Conservation (phyloP, 2,888 invertebrate genomes). For the Netelia fuscicornis region DNA sequence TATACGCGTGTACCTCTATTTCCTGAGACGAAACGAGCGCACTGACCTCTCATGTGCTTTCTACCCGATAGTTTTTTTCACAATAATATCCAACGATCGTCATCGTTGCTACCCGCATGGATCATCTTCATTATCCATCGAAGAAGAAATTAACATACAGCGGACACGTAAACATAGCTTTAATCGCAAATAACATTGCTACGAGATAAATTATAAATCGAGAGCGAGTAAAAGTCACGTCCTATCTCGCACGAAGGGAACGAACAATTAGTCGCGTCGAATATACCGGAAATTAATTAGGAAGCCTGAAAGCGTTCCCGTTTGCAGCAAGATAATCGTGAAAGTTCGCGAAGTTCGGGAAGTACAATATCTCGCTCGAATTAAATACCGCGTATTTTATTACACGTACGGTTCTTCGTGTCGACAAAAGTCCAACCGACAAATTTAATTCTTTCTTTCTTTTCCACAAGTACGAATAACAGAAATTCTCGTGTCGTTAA, state of each 20-base stretch:
- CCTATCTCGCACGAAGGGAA: conserved; percentile 10
- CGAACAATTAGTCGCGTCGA: background rate
- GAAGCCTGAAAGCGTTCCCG: background rate
- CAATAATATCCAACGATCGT: background rate
- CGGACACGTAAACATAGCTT: background rate
- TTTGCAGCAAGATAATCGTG: background rate
- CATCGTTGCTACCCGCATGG: background rate
- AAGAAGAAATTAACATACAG: background rate
- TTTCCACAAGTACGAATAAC: no score
- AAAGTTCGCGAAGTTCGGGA: background rate
- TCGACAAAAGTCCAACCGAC: background rate
- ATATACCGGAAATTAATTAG: conserved; percentile 32
- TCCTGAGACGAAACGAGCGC: conserved; percentile 27
- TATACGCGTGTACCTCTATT: background rate
- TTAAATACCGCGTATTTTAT: background rate
- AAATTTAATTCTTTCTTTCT: no score
- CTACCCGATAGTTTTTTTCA: conserved; percentile 53
- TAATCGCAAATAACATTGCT: background rate
- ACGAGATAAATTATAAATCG: conserved; percentile 38
- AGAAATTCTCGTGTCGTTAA: background rate
- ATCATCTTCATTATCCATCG: background rate
- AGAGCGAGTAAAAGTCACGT: conserved; percentile 30
- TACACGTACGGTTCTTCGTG: background rate
- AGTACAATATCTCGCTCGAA: background rate
- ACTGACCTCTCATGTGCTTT: conserved; percentile 64